A percentile compares a stretch with the other conserved stretches of the same genome.
Conservation (phyloP, 1,140 invertebrate genomes). For the Zaprionus tsacasi region DNA sequence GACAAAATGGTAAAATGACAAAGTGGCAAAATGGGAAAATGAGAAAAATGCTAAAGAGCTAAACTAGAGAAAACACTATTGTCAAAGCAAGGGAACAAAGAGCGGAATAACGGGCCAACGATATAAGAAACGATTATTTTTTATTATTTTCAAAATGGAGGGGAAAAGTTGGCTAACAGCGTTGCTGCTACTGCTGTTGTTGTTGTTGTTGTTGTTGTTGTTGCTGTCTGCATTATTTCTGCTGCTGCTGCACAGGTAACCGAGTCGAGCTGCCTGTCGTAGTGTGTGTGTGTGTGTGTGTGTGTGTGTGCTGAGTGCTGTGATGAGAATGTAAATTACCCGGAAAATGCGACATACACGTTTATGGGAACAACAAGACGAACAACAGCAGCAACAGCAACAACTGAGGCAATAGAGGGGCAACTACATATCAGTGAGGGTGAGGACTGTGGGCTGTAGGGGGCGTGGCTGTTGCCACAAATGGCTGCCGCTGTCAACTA, state of each 20-base stretch:
- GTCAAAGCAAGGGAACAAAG: constrained; percentile 35
- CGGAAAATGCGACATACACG: constrained; percentile 77
- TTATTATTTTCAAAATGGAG: constrained; percentile 73
- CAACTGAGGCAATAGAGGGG: constrained; percentile 21
- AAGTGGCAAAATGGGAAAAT: constrained; percentile 47
- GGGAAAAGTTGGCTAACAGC: constrained; percentile 32
- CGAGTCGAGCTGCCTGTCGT: constrained; percentile 3
- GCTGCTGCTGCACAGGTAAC: constrained; percentile 41
- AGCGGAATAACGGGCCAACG: constrained; percentile 44
- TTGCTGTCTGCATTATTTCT: constrained; percentile 29
- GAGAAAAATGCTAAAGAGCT: constrained; percentile 52
- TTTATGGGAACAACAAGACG: constrained; percentile 41
- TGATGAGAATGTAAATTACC: constrained; percentile 80
- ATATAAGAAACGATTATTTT: constrained; percentile 54
- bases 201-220: constrained; percentile 14
- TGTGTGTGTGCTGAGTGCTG: constrained; percentile 42
- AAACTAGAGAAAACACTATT: constrained; percentile 51
- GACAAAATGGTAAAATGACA: constrained; percentile 4
- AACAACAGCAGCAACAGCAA: constrained; percentile 36
- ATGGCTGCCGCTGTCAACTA: constrained; percentile 76
- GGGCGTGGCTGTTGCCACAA: constrained; percentile 55
- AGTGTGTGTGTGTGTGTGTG: not conserved
- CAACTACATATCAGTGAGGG: constrained; percentile 34
- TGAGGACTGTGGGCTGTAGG: constrained; percentile 13
- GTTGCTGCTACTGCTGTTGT: constrained; percentile 3